Evolutionary conservation across 2,888 invertebrate genomes (phyloP).

Genomic region (Sinohyriopsis cumingii): DNA sequence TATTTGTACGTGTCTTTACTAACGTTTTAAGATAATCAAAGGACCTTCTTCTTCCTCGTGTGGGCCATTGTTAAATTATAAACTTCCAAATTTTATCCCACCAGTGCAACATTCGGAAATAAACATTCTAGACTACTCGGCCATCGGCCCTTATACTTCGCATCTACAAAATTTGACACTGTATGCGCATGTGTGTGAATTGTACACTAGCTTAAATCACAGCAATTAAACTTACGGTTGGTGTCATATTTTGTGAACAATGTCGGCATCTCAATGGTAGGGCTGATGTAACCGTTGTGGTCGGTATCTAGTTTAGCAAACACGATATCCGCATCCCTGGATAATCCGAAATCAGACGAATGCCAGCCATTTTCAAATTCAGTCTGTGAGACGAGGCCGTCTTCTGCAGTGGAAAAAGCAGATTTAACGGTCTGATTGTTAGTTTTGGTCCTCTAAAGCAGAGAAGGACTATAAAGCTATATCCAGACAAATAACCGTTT

Average conservation of each 20-base stretch:
- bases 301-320: constrained; percentile 43
- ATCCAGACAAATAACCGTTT: too few relatives aligned
- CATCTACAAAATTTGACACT: neutral
- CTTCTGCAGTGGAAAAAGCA: constrained; percentile 24
- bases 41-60: too few relatives aligned
- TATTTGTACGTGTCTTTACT: too few relatives aligned
- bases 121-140: neutral
- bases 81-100: too few relatives aligned
- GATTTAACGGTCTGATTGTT: too few relatives aligned
- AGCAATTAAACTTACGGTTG: constrained; percentile 28
- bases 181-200: neutral
- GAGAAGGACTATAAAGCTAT: too few relatives aligned
- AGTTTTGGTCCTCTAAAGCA: too few relatives aligned
- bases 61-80: too few relatives aligned
- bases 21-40: too few relatives aligned
- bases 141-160: neutral
- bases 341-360: constrained; percentile 40
- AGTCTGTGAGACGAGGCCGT: constrained; percentile 36
- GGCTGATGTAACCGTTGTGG: constrained; percentile 38
- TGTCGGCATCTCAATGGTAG: constrained; percentile 32
- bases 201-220: neutral
- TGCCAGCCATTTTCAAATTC: constrained; percentile 52
- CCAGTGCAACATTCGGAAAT: too few relatives aligned
- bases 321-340: constrained; percentile 43
- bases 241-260: constrained; percentile 36